Base-by-base conservation (phyloP, 1,140 invertebrate species). In the Philopotamus ludificatus region DNA sequence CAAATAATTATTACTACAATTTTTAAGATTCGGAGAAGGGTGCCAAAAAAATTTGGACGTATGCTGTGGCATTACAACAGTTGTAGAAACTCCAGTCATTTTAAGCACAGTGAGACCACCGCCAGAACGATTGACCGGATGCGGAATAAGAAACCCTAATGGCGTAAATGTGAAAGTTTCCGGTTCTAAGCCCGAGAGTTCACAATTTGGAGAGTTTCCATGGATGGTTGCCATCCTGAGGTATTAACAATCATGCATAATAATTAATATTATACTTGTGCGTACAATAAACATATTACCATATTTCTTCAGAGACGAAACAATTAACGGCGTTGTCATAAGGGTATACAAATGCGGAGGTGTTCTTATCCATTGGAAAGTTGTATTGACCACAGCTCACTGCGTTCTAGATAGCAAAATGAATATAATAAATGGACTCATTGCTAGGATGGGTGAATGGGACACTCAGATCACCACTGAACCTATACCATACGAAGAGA, bases 211-310 rank as follows among this genome's bases (percentile, higher is more conserved):
- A 0, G 89, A 91, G 74, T 92, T 92, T 75, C 89, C 90, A 0
- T 93, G 90, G 90, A 91, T 91, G 89, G 85, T 90, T 0, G 90
- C 90, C 0, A 81, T 94, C 45, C 75, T 93, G 2, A 83, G 78
- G 72, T 83, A 82, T 73, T 34, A 4, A 7, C 1, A 57, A 68
- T 34, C 12, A 34, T 34, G 12, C 4, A 7, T 34, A 34, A 4
- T n/a, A n/a, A 34, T 34, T 34, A 34, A 34, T 34, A 79, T 85
- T 69, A 23, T 25, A 0, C 77, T 76, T 62, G 71, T 34, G 28
- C 28, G 12, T 7, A 34, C 28, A 34, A 34, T 7, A 7, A 34
- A 12, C 4, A 12, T 7, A 12, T 34, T 34, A 34, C 4, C 12
- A 7, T 34, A 34, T 34, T 12, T 34, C 12, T 34, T 34, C 28